A percentile compares a stretch with the other conserved stretches of the same genome.
These are phyloP conservation scores for Tadarida brasiliensis DNA, from an alignment of 2,797 vertebrate genomes.

Conservation along the genomic window DNA sequence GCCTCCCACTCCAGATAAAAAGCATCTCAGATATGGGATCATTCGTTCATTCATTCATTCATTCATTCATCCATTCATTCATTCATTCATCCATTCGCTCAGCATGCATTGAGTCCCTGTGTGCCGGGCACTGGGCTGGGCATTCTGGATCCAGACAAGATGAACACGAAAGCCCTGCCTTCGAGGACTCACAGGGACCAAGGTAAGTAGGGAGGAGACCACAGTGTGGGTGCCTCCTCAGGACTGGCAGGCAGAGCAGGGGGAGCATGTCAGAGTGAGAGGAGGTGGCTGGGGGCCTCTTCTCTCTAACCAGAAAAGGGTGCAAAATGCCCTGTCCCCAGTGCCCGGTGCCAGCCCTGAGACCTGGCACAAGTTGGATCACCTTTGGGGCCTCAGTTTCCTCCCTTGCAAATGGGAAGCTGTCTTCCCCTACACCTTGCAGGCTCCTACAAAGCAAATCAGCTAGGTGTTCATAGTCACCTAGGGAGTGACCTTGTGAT, in stretches of 20 bases:
- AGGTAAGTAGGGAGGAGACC: background rate
- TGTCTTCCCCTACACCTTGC: background rate
- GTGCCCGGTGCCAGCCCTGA: background rate
- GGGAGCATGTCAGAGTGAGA: accelerated
- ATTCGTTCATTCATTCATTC: background rate
- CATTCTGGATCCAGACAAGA: background rate
- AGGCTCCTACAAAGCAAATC: background rate
- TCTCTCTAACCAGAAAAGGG: background rate
- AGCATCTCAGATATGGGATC: background rate
- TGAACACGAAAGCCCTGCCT: too few relatives aligned
- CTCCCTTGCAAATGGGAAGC: background rate
- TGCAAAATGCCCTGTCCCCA: background rate
- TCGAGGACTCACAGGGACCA: background rate
- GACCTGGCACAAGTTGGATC: background rate
- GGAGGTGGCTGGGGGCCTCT: background rate
- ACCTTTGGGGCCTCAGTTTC: accelerated
- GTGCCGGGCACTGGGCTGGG: background rate
- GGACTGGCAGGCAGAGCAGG: background rate
- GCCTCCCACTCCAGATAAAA: background rate
- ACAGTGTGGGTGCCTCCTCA: too few relatives aligned
- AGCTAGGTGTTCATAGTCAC: background rate
- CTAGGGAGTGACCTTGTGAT: accelerated
- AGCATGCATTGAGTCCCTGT: accelerated
- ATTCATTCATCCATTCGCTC: background rate
- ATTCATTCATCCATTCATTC: background rate